These are phyloP conservation scores for Sylvia borin DNA, from an alignment of 2,797 vertebrate genomes.

Conservation along the genomic window DNA sequence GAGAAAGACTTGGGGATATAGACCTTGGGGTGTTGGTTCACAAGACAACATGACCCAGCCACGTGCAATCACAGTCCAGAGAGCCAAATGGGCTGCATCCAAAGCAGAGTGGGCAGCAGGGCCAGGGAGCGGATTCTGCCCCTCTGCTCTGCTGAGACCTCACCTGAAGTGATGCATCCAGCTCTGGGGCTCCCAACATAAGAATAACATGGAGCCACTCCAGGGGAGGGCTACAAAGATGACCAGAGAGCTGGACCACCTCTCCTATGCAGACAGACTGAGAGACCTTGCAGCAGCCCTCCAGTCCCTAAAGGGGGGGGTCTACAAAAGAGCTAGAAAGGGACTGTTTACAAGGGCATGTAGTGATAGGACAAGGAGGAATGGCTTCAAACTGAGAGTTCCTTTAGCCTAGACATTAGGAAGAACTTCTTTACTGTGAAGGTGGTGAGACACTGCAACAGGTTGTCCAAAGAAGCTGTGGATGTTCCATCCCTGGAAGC, in stretches of 20 bases:
- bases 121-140: not conserved
- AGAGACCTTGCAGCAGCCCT: not conserved
- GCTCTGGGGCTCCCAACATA: rapidly evolving
- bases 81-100: not conserved
- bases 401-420: not conserved
- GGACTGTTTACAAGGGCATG: not conserved
- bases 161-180: rapidly evolving
- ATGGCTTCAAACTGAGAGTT: not conserved
- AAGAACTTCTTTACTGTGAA: not conserved
- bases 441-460: not conserved
- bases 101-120: not conserved
- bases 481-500: too few relatives aligned
- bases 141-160: not conserved
- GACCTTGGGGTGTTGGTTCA: not conserved
- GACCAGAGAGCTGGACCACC: not conserved
- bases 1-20: not conserved
- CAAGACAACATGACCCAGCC: not conserved
- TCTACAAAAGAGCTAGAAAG: not conserved
- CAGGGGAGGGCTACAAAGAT: not conserved
- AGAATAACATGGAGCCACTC: not conserved
- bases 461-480: not conserved
- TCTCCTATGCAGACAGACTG: not conserved
- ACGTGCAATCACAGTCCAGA: rapidly evolving
- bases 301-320: not conserved
- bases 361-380: not conserved